These are phyloP conservation scores for Scarus forsteni DNA, from an alignment of 2,797 vertebrate species.

Conservation along the genomic window DNA sequence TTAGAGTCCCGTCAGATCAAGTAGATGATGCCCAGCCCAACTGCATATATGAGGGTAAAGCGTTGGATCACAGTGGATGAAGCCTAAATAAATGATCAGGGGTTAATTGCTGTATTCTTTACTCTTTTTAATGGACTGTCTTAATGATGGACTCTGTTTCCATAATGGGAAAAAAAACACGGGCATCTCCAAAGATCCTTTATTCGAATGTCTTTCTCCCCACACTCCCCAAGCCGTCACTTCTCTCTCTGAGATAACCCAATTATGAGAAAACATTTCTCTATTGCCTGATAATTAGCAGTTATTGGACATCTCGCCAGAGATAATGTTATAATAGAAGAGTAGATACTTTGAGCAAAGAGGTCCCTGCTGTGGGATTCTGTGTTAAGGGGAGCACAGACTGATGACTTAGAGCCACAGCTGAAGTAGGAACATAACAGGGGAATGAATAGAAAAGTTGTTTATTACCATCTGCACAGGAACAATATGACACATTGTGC, in stretches of 20 bases:
- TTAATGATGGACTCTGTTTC: slow-evolving; percentile 48
- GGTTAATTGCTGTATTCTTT: slow-evolving; percentile 71
- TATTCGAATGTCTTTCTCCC: slow-evolving; percentile 32
- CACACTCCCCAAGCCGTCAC: slow-evolving; percentile 34
- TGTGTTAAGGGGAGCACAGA: slow-evolving; percentile 3
- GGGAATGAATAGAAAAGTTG: no score
- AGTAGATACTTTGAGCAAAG: slow-evolving; percentile 23
- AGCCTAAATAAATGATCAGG: slow-evolving; percentile 73
- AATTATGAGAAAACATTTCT: slow-evolving; percentile 48
- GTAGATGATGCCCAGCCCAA: slow-evolving; percentile 62
- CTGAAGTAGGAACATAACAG: neutral
- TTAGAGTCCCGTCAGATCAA: slow-evolving; percentile 49
- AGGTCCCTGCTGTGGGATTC: slow-evolving; percentile 13
- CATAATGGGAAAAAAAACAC: slow-evolving; percentile 42
- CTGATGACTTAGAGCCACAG: slow-evolving; percentile 10
- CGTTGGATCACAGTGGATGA: slow-evolving; percentile 48
- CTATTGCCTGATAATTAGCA: slow-evolving; percentile 60
- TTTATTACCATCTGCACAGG: no score
- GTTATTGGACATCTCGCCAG: slow-evolving; percentile 52
- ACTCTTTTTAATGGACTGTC: slow-evolving; percentile 64
- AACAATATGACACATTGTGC: no score
- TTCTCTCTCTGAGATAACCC: slow-evolving; percentile 48
- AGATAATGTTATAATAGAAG: slow-evolving; percentile 44
- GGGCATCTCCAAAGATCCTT: slow-evolving; percentile 48
- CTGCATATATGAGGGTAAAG: slow-evolving; percentile 58